A percentile compares a stretch with the other conserved stretches of the same genome.
phyloP scores from a whole-genome alignment of 2,888 invertebrate species.

The Trissolcus japonicus region DNA sequence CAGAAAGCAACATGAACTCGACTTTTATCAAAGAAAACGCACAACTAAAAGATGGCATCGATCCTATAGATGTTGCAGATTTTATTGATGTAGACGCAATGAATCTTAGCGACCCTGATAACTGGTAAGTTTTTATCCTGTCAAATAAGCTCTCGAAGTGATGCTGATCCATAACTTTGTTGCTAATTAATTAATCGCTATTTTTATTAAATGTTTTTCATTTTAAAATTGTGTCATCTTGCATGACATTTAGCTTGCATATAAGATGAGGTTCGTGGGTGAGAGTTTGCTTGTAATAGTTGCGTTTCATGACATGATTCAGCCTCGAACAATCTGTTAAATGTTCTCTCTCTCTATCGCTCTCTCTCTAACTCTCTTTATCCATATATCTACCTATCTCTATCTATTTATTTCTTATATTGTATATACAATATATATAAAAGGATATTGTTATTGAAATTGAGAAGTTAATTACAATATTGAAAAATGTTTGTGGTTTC shows the following conservation, averaged over 20 bases:
- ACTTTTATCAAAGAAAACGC: constrained; percentile 11
- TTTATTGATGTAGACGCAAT: constrained; percentile 30
- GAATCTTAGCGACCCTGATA: constrained; percentile 15
- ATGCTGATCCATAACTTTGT: background rate
- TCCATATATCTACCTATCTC: no score
- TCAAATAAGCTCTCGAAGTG: constrained; percentile 8
- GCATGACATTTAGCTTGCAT: constrained; percentile 26
- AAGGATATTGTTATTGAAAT: background rate
- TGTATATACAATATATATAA: no score
- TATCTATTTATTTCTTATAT: no score
- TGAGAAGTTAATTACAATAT: background rate
- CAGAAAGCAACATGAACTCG: constrained; percentile 22
- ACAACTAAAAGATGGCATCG: background rate
- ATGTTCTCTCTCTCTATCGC: background rate
- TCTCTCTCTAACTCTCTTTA: no score
- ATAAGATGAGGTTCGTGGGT: constrained; percentile 20
- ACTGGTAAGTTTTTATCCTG: constrained; percentile 19
- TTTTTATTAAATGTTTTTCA: background rate
- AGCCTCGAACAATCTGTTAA: constrained; percentile 11
- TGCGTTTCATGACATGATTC: constrained; percentile 17
- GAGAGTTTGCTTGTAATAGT: constrained; percentile 14
- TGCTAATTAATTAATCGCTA: background rate
- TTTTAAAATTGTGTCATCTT: constrained; percentile 2
- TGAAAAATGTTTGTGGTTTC: background rate
- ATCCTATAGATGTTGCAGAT: background rate